These are phyloP conservation scores for Agriopis marginaria DNA, from an alignment of 2,888 invertebrate genomes.

Conservation along the genomic window DNA sequence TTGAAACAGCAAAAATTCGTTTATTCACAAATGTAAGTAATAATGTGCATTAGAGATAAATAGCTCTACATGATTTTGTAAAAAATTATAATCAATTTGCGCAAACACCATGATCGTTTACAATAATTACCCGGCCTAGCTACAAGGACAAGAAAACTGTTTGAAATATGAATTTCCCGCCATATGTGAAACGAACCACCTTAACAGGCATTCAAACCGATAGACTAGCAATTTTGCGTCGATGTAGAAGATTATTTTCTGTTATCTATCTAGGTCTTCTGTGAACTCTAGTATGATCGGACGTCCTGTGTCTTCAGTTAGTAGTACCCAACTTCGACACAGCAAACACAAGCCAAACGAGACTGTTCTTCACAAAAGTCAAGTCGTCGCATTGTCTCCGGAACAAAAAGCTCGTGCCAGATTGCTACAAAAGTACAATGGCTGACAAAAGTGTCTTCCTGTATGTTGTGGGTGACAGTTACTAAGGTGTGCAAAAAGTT, in stretches of 20 bases:
- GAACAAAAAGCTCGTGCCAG: constrained; percentile 45
- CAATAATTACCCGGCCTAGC: too few relatives aligned
- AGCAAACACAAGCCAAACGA: constrained; percentile 25
- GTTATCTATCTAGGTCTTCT: neutral
- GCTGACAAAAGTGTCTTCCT: constrained; percentile 34
- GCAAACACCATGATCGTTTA: too few relatives aligned
- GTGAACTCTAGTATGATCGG: neutral
- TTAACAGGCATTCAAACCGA: neutral
- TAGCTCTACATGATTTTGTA: too few relatives aligned
- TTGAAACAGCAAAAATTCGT: too few relatives aligned
- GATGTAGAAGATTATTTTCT: neutral
- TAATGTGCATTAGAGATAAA: too few relatives aligned
- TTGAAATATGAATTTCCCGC: too few relatives aligned
- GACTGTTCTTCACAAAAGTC: constrained; percentile 33
- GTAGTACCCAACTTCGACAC: constrained; percentile 23
- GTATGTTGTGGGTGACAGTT: constrained; percentile 11
- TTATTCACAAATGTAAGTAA: too few relatives aligned
- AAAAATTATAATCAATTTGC: too few relatives aligned
- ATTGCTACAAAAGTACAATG: constrained; percentile 40
- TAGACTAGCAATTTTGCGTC: too few relatives aligned
- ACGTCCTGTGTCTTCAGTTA: neutral
- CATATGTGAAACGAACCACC: too few relatives aligned
- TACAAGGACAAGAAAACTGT: too few relatives aligned
- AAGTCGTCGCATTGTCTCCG: constrained; percentile 45
- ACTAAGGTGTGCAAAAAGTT: constrained; percentile 4